phyloP scores from a whole-genome alignment of 2,888 invertebrate genomes.

The Tinea trinotella region DNA sequence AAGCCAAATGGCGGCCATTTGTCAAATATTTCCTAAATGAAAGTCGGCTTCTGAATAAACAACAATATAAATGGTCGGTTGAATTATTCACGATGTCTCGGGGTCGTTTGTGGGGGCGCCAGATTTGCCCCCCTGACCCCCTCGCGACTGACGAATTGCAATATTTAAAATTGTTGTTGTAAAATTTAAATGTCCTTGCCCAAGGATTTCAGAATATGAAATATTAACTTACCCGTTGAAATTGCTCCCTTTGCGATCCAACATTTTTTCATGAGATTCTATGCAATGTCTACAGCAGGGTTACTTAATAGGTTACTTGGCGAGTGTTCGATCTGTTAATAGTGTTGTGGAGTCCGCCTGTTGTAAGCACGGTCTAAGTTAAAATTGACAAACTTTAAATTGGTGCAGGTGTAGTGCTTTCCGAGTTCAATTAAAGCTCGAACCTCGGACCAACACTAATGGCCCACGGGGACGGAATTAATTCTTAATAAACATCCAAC shows the following conservation, averaged over 20 bases:
- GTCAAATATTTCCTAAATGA: constrained; percentile 19
- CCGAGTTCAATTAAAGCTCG: constrained; percentile 2
- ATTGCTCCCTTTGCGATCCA: too few species aligned
- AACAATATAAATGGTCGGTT: constrained; percentile 17
- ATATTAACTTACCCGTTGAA: too few species aligned
- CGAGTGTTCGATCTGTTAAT: constrained; percentile 4
- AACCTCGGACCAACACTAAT: constrained; percentile 3
- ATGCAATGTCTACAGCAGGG: too few species aligned
- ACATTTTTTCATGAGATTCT: too few species aligned
- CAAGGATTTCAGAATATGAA: not conserved
- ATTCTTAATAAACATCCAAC: not conserved
- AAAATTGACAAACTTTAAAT: constrained; percentile 15
- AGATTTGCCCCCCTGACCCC: constrained; percentile 1
- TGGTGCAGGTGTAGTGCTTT: constrained; percentile 9
- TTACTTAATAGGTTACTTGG: too few species aligned
- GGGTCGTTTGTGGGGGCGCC: not conserved
- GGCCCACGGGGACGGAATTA: not conserved
- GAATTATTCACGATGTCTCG: constrained; percentile 14
- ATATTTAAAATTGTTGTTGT: not conserved
- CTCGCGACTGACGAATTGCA: constrained; percentile 5
- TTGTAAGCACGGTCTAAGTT: not conserved
- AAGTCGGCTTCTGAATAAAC: constrained; percentile 17
- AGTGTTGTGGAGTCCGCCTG: not conserved
- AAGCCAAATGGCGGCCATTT: constrained; percentile 15
- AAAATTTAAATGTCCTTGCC: constrained; percentile 9